These are phyloP conservation scores for Agrotis clavis DNA, from an alignment of 2,888 invertebrate genomes.

Conservation along the genomic window DNA sequence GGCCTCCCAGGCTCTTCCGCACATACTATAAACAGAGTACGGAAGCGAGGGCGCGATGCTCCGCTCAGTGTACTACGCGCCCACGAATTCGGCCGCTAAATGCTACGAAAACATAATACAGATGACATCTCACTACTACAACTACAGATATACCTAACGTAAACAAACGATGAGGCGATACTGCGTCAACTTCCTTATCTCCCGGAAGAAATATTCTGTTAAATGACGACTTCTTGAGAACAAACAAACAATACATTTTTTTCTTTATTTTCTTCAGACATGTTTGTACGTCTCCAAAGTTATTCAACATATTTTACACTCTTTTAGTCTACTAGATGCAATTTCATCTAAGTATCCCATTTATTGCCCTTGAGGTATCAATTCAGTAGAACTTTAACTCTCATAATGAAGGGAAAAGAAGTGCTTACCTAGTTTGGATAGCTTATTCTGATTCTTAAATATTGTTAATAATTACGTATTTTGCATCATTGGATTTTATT, in stretches of 20 bases:
- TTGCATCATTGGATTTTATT: conserved; percentile 2
- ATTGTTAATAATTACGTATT: neutral
- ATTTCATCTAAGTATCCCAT: neutral
- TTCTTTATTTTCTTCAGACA: conserved; percentile 55
- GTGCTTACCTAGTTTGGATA: too few relatives aligned
- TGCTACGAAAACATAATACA: conserved; percentile 65
- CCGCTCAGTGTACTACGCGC: conserved; percentile 66
- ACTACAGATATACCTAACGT: conserved; percentile 67
- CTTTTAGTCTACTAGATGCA: neutral
- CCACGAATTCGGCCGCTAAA: conserved; percentile 69
- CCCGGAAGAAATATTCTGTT: conserved; percentile 77
- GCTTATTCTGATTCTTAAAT: neutral
- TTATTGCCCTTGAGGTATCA: neutral
- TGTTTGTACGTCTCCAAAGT: neutral
- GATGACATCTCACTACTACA: conserved; percentile 68
- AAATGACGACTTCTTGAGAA: conserved; percentile 68
- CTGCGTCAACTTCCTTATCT: conserved; percentile 81
- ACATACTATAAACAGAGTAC: conserved; percentile 85
- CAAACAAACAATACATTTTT: conserved; percentile 54
- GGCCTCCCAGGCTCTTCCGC: conserved; percentile 86
- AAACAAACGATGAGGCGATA: conserved; percentile 73
- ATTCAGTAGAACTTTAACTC: neutral
- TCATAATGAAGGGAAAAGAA: neutral
- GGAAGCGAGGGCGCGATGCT: conserved; percentile 80
- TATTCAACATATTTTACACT: neutral